Percentiles rank a stretch among this genome's conserved stretches.
phyloP scores from a whole-genome alignment of 2,113 vertebrate genomes.

The Cynoglossus semilaevis region DNA sequence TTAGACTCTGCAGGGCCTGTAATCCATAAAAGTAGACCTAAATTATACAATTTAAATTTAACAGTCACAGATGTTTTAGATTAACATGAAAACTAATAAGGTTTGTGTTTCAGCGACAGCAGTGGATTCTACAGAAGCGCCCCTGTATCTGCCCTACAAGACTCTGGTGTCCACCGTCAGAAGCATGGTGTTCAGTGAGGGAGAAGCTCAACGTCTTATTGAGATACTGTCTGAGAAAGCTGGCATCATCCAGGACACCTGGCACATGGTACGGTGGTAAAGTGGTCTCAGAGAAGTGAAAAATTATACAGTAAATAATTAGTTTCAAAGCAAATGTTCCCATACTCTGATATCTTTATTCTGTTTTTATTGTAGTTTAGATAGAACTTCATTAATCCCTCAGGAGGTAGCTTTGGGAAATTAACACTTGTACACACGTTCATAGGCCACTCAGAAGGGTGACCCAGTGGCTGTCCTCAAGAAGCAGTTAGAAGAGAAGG shows the following conservation, averaged over 20 bases:
- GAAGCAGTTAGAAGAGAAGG: slow-evolving; percentile 90
- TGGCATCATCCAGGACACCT: slow-evolving; percentile 85
- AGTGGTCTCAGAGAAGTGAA: background rate
- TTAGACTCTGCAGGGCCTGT: too few species aligned
- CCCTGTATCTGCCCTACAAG: slow-evolving; percentile 87
- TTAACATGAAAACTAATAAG: slow-evolving; percentile 12
- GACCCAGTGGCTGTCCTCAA: slow-evolving; percentile 86
- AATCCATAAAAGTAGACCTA: too few species aligned
- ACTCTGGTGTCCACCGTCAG: slow-evolving; percentile 83
- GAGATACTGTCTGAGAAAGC: slow-evolving; percentile 89
- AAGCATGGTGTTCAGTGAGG: slow-evolving; percentile 88
- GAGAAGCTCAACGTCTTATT: slow-evolving; percentile 87
- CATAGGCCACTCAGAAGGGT: slow-evolving; percentile 89
- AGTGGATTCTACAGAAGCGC: slow-evolving; percentile 69
- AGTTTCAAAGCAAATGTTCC: background rate
- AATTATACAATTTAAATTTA: too few species aligned
- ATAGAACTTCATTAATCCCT: too few species aligned
- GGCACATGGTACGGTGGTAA: slow-evolving; percentile 84
- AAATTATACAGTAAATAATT: background rate
- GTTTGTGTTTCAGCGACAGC: slow-evolving; percentile 44
- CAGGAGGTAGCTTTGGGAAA: too few species aligned
- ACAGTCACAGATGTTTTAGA: background rate
- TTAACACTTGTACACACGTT: background rate
- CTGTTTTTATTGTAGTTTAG: background rate
- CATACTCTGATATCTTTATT: background rate